Percentiles rank a stretch among this genome's conserved stretches.
Conservation (phyloP, 2,113 vertebrate genomes). For the Sapayoa aenigma region DNA sequence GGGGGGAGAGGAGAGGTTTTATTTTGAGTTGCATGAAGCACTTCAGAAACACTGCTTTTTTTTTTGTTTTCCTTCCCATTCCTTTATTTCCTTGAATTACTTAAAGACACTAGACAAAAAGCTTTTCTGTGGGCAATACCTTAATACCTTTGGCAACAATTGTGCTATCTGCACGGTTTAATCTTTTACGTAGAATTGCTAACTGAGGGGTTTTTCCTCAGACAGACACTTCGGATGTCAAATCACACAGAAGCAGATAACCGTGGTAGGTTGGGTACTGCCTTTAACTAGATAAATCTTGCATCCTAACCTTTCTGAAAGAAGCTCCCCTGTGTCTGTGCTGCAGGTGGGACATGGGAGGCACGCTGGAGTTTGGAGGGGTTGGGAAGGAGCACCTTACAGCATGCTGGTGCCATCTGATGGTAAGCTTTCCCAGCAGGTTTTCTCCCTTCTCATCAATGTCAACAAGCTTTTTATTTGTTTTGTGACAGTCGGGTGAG, state of each 20-base stretch:
- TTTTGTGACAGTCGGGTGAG: neutral
- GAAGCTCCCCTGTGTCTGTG: neutral
- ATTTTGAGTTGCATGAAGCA: neutral
- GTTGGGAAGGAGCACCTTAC: neutral
- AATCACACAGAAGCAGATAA: neutral
- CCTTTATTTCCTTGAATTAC: neutral
- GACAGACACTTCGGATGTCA: neutral
- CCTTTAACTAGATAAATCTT: neutral
- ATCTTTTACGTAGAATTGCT: neutral
- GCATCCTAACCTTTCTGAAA: neutral
- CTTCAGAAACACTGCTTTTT: neutral
- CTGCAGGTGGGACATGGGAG: conserved; percentile 60
- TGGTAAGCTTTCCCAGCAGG: conserved; percentile 49
- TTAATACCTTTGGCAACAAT: neutral
- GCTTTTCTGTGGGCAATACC: neutral
- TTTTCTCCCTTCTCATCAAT: neutral
- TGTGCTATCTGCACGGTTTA: neutral
- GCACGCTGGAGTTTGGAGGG: neutral
- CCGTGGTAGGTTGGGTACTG: neutral
- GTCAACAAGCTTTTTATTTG: neutral
- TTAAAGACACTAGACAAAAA: neutral
- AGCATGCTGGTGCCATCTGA: conserved; percentile 65
- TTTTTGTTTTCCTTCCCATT: neutral
- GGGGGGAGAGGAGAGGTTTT: neutral
- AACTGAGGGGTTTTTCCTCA: neutral